Percentiles rank a stretch among this genome's conserved stretches.
phyloP scores from a whole-genome alignment of 2,888 invertebrate genomes.

The Cataglyphis cursor region DNA sequence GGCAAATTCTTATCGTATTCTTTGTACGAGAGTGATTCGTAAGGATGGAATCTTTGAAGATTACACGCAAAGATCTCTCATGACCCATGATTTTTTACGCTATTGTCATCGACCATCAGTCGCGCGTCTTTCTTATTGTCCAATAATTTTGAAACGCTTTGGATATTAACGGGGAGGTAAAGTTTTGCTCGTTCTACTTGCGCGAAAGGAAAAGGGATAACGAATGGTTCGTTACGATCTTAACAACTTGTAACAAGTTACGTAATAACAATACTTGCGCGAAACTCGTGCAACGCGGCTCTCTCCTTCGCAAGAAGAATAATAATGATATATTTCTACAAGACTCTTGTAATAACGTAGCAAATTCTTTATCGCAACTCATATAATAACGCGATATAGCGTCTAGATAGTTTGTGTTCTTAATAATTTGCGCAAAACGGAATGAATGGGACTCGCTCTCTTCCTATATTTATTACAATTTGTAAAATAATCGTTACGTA shows the following conservation, averaged over 20 bases:
- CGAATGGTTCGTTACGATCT: constrained; percentile 36
- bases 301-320: background rate
- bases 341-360: constrained; percentile 23
- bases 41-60: no score
- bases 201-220: background rate
- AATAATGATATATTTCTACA: constrained; percentile 22
- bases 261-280: constrained; percentile 38
- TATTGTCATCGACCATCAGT: background rate
- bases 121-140: background rate
- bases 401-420: constrained; percentile 11
- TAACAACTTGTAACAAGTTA: constrained; percentile 42
- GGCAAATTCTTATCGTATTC: background rate
- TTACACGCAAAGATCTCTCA: no score
- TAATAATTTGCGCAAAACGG: constrained; percentile 21
- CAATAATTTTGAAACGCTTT: background rate
- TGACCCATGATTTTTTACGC: no score
- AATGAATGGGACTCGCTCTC: background rate
- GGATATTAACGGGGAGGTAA: background rate
- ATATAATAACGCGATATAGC: background rate
- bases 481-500: background rate
- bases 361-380: constrained; percentile 34
- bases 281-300: constrained; percentile 12
- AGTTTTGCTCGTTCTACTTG: background rate
- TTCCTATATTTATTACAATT: background rate
- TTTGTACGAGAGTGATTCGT: background rate